A percentile compares a stretch with the other conserved stretches of the same genome.
Evolutionary conservation across 92 coral and sea anemone species (phyloP).

Genomic region (Phymanthus crucifer): DNA sequence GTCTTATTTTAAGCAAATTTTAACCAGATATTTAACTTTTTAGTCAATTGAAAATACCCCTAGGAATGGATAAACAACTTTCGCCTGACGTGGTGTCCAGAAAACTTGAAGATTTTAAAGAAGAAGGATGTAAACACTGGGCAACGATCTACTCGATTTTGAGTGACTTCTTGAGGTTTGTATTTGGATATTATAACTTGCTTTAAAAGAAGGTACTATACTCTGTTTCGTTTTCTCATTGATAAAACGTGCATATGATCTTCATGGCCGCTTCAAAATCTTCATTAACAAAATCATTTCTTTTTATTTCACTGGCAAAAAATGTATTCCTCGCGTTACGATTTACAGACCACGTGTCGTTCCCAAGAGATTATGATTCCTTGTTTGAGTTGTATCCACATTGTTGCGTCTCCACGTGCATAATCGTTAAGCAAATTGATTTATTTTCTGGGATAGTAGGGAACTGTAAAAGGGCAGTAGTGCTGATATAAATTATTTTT

Average conservation of each 20-base stretch:
- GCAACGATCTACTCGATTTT: slow-evolving; percentile 20
- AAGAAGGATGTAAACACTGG: slow-evolving; percentile 17
- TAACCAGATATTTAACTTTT: neutral
- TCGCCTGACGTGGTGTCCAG: neutral
- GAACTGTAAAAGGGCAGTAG: too few relatives aligned
- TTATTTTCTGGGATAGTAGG: too few relatives aligned
- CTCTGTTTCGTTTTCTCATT: neutral
- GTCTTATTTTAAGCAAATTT: neutral
- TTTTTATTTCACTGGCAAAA: too few relatives aligned
- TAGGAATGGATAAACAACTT: neutral
- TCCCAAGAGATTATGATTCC: too few relatives aligned
- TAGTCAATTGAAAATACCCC: neutral
- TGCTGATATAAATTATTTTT: too few relatives aligned
- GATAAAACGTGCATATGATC: neutral
- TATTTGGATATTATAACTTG: neutral
- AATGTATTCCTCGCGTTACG: too few relatives aligned
- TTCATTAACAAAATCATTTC: too few relatives aligned
- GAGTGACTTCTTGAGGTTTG: slow-evolving; percentile 15
- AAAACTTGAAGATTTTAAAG: slow-evolving; percentile 7
- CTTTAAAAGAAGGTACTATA: neutral
- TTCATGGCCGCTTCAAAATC: too few relatives aligned
- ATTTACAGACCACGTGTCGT: too few relatives aligned
- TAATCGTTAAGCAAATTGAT: too few relatives aligned
- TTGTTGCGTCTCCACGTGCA: too few relatives aligned
- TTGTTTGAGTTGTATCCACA: too few relatives aligned